Base-by-base conservation (phyloP, 1,140 invertebrate genomes). In the Magallana gigas region DNA sequence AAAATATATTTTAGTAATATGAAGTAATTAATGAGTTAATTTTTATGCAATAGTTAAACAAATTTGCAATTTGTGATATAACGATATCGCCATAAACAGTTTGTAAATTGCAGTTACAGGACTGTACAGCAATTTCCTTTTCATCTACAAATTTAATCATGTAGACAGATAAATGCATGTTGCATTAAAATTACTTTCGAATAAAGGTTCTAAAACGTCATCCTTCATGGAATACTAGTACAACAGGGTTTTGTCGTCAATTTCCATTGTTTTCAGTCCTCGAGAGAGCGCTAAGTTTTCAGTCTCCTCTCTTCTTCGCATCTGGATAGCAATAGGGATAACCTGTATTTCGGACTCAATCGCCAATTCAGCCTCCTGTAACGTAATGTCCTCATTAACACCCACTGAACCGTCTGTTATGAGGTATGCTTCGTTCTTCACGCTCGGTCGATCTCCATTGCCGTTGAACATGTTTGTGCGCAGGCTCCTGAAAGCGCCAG, bases 271-370 rank as follows among this genome's bases (percentile, higher is more conserved):
- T 29, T 90, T 89, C 8, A 92, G 85, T 9, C 91, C 91, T 80
- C 93, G 93, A 3, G 89, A 56, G 14, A 88, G 71, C 11, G 93
- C 93, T 93, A 94, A 93, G 62, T 88, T 90, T 58, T 93, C 91
- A 8, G 93, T 23, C 80, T 94, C 93, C 29, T 85, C 84, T 9
- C 91, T 85, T 48, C 92, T 89, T n/a, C 91, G 76, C 57, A 93
- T 64, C 8, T 88, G 88, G 6, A 94, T 88, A 9, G 90, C 92
- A 48, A 94, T 88, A 0, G 93, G 93, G 64, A 94, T 89, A 62
- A 93, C 87, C 68, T 89, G 90, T 36, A 93, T 88, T 18, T 92
- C 93, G 23, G 91, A 82, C 12, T 90, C 87, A 76, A 93, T 92
- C 16, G 90, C 88, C 14, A 92, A 85, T 83, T 93, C 92, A 2